phyloP scores from a whole-genome alignment of 2,797 vertebrate genomes.

The Phaenicophaeus curvirostris region DNA sequence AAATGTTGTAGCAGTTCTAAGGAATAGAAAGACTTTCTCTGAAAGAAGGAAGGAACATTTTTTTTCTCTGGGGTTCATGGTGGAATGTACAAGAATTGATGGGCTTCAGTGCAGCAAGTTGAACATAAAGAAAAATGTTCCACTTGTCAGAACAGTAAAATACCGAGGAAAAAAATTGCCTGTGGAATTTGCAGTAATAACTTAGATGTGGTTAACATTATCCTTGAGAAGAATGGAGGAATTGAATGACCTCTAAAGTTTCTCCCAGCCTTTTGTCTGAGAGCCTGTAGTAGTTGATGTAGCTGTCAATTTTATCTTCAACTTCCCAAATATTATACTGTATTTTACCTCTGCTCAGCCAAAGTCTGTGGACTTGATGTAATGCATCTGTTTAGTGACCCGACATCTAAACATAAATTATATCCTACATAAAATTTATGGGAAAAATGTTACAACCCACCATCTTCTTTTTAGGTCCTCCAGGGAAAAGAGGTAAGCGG shows the following conservation, averaged over 20 bases:
- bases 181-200: background rate
- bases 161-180: background rate
- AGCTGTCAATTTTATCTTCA: background rate
- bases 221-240: background rate
- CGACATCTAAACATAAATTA: background rate
- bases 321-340: background rate
- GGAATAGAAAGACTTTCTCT: background rate
- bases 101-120: background rate
- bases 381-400: background rate
- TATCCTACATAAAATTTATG: background rate
- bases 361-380: background rate
- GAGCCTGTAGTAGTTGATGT: background rate
- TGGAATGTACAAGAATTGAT: background rate
- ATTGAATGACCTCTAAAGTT: background rate
- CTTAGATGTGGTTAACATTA: background rate
- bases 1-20: background rate
- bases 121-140: background rate
- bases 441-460: background rate
- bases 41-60: background rate
- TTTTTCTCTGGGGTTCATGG: background rate
- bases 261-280: background rate
- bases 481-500: conserved; percentile 95
- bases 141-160: background rate
- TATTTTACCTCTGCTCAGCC: background rate
- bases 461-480: conserved; percentile 87